These are phyloP conservation scores for Deroplatys truncata DNA, from an alignment of 2,888 invertebrate species.

Conservation along the genomic window DNA sequence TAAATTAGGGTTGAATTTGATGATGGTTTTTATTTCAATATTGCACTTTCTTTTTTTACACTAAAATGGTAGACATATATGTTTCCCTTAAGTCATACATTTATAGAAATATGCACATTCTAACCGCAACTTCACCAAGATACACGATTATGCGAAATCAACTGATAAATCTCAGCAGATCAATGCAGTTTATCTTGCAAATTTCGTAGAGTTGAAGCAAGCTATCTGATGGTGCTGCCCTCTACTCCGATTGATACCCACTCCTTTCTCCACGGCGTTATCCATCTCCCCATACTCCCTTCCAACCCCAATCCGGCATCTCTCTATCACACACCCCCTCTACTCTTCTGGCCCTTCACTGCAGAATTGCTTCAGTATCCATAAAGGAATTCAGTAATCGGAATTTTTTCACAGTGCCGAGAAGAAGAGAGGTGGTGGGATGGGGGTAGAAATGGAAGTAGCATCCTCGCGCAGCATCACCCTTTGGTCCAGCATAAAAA, in stretches of 20 bases:
- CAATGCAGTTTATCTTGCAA: background rate
- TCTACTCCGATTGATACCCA: background rate
- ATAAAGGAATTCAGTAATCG: slow-evolving; percentile 25
- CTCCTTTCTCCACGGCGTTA: background rate
- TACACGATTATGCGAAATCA: too few species aligned
- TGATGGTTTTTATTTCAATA: too few species aligned
- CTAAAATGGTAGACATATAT: too few species aligned
- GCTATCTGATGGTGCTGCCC: background rate
- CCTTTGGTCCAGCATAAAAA: slow-evolving; percentile 5
- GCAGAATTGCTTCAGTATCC: slow-evolving; percentile 7
- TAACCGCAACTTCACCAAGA: too few species aligned
- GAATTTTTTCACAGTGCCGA: slow-evolving; percentile 21
- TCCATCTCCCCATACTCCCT: background rate
- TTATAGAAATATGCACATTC: too few species aligned
- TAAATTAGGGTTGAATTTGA: too few species aligned
- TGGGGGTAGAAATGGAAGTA: background rate
- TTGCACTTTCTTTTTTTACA: too few species aligned
- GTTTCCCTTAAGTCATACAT: too few species aligned
- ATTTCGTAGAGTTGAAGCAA: background rate
- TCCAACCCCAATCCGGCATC: background rate
- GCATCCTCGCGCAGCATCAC: background rate
- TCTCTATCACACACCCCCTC: background rate
- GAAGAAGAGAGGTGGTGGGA: background rate
- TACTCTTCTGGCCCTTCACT: background rate
- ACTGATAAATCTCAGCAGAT: background rate